Base-by-base conservation (phyloP, 2,888 invertebrate species). In the Ctena decussata region DNA sequence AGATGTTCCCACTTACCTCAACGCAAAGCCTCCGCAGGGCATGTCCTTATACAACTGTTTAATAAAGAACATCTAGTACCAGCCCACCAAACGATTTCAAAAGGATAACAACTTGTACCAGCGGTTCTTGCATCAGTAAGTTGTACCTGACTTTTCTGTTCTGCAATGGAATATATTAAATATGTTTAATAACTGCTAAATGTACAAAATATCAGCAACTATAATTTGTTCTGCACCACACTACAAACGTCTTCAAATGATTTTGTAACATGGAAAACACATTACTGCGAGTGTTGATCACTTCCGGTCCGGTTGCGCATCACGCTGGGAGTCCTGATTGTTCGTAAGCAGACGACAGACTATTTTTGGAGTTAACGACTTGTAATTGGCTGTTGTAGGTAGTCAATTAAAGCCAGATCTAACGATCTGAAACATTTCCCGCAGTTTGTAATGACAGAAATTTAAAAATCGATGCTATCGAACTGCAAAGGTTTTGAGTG, bases 181-280 rank as follows among this genome's bases (percentile, higher is more conserved):
- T 6, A 65, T 35, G 35, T 35, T 11, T 65, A 30, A 35, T 65
- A 65, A 65, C 30, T 24, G 65, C 35, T 24, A 65, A 35, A 18
- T 65, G 18, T 30, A 35, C 65, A 65, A 65, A 65, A 65, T 65
- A 65, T 65, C 65, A 27, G 65, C 35, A 11, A 24, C 6, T 18
- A 3, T 65, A 65, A 86, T 89, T 89, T 89, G 89, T 89, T 86
- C 77, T 70, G 80, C 84, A 83, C 82, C 80, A 70, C 78, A 86
- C 82, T 78, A 82, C 84, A 86, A 86, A 86, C 49, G 78, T 82
- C 84, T 86, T 82, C 89, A 84, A 86, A 89, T 89, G 89, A 89
- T 86, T 84, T 77, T 80, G 80, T 79, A 81, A 89, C 89, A 89
- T 86, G 89, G 80, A 89, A 89, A 89, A 84, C 83, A 89, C 89